Evolutionary conservation across 2,888 invertebrate genomes (phyloP).

Genomic region (Andrena bucephala): DNA sequence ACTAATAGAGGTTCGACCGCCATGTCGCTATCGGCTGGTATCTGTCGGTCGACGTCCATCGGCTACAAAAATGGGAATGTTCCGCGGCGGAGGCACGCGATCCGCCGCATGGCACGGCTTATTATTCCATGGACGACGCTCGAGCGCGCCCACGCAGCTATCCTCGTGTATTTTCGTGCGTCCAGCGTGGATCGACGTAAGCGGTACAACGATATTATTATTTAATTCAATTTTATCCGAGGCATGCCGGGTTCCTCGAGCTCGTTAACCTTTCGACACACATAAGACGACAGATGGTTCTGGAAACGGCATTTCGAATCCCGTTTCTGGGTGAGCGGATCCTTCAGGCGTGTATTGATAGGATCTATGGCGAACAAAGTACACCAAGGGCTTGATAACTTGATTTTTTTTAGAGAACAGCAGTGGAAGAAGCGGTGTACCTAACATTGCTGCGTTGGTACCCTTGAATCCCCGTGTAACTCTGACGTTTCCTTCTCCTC

Average conservation of each 20-base stretch:
- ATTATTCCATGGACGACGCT: constrained; percentile 61
- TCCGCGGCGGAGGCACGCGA: constrained; percentile 78
- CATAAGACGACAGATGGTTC: background rate
- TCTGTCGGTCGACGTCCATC: constrained; percentile 74
- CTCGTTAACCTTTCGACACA: constrained; percentile 33
- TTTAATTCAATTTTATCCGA: constrained; percentile 50
- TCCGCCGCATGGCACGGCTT: constrained; percentile 67
- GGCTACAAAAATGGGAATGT: constrained; percentile 78
- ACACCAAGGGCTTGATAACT: background rate
- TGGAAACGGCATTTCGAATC: background rate
- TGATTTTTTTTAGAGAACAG: background rate
- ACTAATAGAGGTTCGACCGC: constrained; percentile 75
- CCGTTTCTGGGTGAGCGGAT: background rate
- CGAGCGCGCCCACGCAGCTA: constrained; percentile 44
- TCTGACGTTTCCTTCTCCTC: background rate
- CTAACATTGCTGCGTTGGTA: background rate
- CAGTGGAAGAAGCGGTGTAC: background rate
- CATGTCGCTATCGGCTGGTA: constrained; percentile 77
- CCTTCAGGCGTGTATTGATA: background rate
- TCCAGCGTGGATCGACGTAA: constrained; percentile 41
- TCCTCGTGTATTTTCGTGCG: constrained; percentile 48
- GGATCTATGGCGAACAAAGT: background rate
- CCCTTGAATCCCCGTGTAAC: background rate
- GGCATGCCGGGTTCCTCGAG: background rate
- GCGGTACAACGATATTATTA: constrained; percentile 42